Evolutionary conservation across 2,113 vertebrate genomes (phyloP).

Genomic region (Apteryx mantelli): DNA sequence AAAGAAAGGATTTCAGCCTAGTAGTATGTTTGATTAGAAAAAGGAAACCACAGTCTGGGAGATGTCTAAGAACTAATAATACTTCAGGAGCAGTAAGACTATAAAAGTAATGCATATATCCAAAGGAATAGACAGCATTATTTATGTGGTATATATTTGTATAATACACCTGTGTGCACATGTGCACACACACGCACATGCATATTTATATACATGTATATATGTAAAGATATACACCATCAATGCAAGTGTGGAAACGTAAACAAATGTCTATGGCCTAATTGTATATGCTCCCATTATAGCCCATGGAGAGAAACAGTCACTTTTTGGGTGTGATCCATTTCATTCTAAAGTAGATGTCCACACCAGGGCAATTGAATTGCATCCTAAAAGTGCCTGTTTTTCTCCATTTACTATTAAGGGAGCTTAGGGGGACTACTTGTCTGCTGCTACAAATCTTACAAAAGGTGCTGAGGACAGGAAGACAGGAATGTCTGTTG

Average conservation of each 20-base stretch:
- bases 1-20: neutral
- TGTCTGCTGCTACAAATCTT: neutral
- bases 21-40: neutral
- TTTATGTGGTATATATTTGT: neutral
- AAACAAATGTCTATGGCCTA: neutral
- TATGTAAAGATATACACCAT: neutral
- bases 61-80: neutral
- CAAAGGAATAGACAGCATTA: neutral
- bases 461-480: neutral
- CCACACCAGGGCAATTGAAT: neutral
- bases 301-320: neutral
- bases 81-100: neutral
- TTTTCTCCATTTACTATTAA: neutral
- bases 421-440: neutral
- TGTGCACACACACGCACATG: neutral
- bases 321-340: neutral
- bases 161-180: neutral
- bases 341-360: neutral
- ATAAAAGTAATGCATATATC: neutral
- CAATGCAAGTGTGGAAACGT: neutral
- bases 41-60: neutral
- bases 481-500: neutral
- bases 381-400: neutral
- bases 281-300: neutral
- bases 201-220: neutral